These are phyloP conservation scores for Ceratitis capitata DNA, from an alignment of 1,140 invertebrate genomes.

Conservation along the genomic window DNA sequence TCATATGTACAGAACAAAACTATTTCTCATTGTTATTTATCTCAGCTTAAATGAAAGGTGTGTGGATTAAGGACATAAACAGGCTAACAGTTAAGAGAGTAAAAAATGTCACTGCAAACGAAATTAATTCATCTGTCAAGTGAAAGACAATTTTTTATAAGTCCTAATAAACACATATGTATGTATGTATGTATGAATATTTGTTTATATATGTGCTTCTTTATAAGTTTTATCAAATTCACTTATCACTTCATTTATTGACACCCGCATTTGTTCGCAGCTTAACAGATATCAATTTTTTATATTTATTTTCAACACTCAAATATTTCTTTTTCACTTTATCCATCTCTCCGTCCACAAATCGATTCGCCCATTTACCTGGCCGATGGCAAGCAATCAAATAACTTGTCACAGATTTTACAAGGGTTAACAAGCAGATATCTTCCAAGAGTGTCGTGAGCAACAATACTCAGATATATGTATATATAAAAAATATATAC, in stretches of 20 bases:
- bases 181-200: no score
- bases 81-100: no score
- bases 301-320: no score
- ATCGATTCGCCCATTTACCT: neutral
- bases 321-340: neutral
- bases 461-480: neutral
- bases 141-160: no score
- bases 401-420: neutral
- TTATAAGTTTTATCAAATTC: neutral
- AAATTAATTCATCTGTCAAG: no score
- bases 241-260: neutral
- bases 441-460: neutral
- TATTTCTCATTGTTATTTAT: no score
- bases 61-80: no score
- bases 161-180: no score
- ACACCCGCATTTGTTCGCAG: neutral
- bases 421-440: slow-evolving; percentile 28
- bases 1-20: no score
- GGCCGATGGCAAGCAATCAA: neutral
- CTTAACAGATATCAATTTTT: neutral
- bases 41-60: no score
- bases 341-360: neutral
- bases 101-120: no score
- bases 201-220: no score
- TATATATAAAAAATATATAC: neutral